A percentile compares a stretch with the other conserved stretches of the same genome.
Evolutionary conservation across 2,888 invertebrate species (phyloP).

Genomic region (Chrysina gloriosa): DNA sequence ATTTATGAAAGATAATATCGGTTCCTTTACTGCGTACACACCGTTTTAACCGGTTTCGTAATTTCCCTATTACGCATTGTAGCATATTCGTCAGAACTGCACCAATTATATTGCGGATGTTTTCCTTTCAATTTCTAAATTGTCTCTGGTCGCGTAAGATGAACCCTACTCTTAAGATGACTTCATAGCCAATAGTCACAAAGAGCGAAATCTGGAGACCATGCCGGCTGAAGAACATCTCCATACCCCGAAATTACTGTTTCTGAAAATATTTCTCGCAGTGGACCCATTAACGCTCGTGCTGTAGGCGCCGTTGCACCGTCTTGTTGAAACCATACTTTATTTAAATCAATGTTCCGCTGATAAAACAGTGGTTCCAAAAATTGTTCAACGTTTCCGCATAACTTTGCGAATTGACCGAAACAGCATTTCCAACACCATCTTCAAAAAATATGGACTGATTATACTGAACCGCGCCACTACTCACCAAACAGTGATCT

Average conservation of each 20-base stretch:
- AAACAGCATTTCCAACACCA: conserved; percentile 17
- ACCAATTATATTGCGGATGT: conserved; percentile 35
- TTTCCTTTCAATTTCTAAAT: conserved; percentile 26
- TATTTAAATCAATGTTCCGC: conserved; percentile 12
- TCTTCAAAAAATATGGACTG: conserved; percentile 26
- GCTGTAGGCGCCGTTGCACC: not conserved
- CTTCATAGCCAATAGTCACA: conserved; percentile 48
- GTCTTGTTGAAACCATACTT: not conserved
- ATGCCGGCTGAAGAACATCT: conserved; percentile 45
- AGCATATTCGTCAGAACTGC: conserved; percentile 41
- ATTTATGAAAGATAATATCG: conserved; percentile 20
- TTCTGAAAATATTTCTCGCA: not conserved
- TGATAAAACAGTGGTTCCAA: too few relatives aligned
- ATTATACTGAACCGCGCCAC: too few relatives aligned
- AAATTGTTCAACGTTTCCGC: conserved; percentile 24
- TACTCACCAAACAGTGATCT: too few relatives aligned
- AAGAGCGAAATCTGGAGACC: conserved; percentile 45
- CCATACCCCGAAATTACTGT: conserved; percentile 46
- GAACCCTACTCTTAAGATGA: conserved; percentile 26
- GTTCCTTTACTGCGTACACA: conserved; percentile 17
- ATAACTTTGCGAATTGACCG: conserved; percentile 21
- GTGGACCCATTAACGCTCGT: not conserved
- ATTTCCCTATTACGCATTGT: conserved; percentile 5
- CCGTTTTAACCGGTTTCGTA: conserved; percentile 11
- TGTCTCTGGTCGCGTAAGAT: not conserved